Base-by-base conservation (phyloP, 2,888 invertebrate genomes). In the Ctenicera cuprea region DNA sequence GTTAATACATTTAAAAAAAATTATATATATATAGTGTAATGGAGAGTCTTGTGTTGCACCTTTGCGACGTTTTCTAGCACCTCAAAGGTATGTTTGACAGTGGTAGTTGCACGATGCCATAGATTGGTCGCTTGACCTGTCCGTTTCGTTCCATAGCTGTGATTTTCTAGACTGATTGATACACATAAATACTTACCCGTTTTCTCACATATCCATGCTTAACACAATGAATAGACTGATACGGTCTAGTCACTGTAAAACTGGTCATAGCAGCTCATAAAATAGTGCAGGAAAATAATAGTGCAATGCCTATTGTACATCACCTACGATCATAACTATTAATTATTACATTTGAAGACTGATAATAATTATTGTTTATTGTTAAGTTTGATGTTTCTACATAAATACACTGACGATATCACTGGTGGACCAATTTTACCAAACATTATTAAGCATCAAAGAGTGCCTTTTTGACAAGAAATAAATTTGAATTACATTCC, bases 81-180 rank as follows among this genome's bases (percentile, higher is more conserved):
- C 78, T 79, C 70, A 77, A 79, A 78, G 79, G 81, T 82, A 80
- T 77, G 75, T 78, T 76, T 78, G 76, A 70, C 76, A 77, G 76
- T 80, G 78, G 79, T 81, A 80, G 79, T 82, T 82, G 83, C 83
- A 83, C 84, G 76, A 80, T 82, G 82, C 83, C 83, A 81, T 82
- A 80, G 79, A 77, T 74, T 73, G 74, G 69, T 76, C 65, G 37
- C 61, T 59, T 11, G 67, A 74, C 68, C 76, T 76, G 71, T 78
- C 76, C 70, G 59, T 82, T 81, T 82, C 82, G 75, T 84, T 85
- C 86, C 89, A 90, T 90, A 90, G 90, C 91, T 91, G 91, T 91
- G 91, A 91, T 91, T 90, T 90, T 88, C 89, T 90, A 91, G 90
- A 91, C 90, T 91, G 90, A 80, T 80, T 91, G 90, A 80, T 80